phyloP scores from a whole-genome alignment of 2,888 invertebrate genomes.

The Ferrisia virgata region DNA sequence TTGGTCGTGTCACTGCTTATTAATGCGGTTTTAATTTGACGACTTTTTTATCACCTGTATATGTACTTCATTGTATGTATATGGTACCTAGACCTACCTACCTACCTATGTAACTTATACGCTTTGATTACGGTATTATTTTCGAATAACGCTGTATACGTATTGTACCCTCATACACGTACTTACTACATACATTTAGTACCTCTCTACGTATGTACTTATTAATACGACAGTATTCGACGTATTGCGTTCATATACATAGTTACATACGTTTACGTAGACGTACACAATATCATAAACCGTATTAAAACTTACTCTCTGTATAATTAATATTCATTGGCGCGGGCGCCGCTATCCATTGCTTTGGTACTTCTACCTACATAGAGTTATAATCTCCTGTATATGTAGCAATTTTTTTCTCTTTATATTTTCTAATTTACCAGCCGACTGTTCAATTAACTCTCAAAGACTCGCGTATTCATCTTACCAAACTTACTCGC shows the following conservation, averaged over 20 bases:
- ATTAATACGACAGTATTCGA: too few relatives aligned
- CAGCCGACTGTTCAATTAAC: not conserved
- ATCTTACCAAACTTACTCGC: not conserved
- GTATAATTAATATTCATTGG: not conserved
- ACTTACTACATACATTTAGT: too few relatives aligned
- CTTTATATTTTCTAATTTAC: not conserved
- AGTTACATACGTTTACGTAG: not conserved
- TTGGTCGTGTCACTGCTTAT: conserved; percentile 17
- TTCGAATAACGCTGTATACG: not conserved
- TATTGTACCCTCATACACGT: too few relatives aligned
- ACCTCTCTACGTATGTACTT: too few relatives aligned
- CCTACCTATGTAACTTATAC: too few relatives aligned
- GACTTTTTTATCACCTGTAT: not conserved
- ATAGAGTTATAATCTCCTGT: not conserved
- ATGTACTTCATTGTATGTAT: not conserved
- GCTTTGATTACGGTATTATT: not conserved
- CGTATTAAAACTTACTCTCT: too few relatives aligned
- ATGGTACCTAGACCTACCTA: not conserved
- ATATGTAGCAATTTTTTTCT: too few relatives aligned
- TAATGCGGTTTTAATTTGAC: conserved; percentile 6
- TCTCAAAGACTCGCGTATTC: not conserved
- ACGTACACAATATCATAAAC: not conserved
- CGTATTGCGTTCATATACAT: too few relatives aligned
- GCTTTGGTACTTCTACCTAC: too few relatives aligned
- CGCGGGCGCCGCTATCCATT: not conserved